Base-by-base conservation (phyloP, 2,888 invertebrate species). In the Drosophila nr. medialis region DNA sequence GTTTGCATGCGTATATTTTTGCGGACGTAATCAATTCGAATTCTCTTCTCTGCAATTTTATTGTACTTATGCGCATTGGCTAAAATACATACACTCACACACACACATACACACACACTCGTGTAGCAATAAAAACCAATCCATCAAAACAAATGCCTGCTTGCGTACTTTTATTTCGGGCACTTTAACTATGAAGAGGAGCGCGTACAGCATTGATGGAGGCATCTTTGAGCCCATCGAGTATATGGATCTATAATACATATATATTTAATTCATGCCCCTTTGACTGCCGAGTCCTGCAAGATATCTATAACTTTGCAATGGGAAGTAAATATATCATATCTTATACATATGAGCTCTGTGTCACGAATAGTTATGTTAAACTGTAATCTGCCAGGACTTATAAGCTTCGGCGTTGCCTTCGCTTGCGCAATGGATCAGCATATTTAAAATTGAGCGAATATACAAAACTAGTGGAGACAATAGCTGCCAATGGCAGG, bases 41-140 rank as follows among this genome's bases (percentile, higher is more conserved):
- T 86, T 78, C 72, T 65, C 62, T 75, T 84, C 80, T 81, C 80
- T 81, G 71, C 77, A 81, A 81, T 87, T 86, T 87, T 86, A 87
- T 86, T 80, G 87, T 76, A 83, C 87, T 84, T 81, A 67, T 73
- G 71, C 65, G 75, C 61, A 72, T 63, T 61, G 59, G 34, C 67
- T 34, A 63, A 67, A 60, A 72, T 30, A 67, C 40, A 54, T 10
- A 70, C 29, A 10, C 11, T 29, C 21, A 32, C 11, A 32, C 8
- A 29, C 18, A 29, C 29, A n/a, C n/a, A n/a, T n/a, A n/a, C n/a
- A 30, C 30, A 32, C 34, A 34, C 13, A 42, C 21, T 5, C 21
- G 42, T 7, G 6, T n/a, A 30, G 51, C 48, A 72, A 66, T 65
- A 51, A 51, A 68, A 72, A 58, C n/a, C 56, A 71, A 24, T 27